Conservation (phyloP, 2,888 invertebrate species). For the Hypercompe scribonia region DNA sequence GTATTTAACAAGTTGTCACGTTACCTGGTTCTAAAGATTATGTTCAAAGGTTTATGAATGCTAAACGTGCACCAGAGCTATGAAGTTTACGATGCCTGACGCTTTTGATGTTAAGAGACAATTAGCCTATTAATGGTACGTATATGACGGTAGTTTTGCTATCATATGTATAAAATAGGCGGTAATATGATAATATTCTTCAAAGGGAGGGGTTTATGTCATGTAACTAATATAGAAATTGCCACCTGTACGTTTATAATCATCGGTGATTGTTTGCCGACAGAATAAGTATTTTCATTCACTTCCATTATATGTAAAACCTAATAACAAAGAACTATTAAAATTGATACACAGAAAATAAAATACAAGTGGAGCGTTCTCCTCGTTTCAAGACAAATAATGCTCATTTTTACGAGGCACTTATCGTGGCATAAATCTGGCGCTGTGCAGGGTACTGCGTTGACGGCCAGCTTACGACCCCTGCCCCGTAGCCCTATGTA, state of each 20-base stretch:
- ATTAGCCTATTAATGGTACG: no score
- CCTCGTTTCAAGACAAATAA: slow-evolving; percentile 28
- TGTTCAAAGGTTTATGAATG: no score
- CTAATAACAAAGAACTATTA: background rate
- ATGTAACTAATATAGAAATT: background rate
- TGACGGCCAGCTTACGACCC: slow-evolving; percentile 14
- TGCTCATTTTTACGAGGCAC: slow-evolving; percentile 43
- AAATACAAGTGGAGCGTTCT: background rate
- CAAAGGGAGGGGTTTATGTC: no score
- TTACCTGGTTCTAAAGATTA: no score
- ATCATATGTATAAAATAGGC: no score
- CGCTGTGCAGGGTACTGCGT: slow-evolving; percentile 3
- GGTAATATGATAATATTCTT: no score
- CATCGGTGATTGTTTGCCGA: background rate
- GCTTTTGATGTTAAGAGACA: no score
- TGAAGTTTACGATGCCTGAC: no score
- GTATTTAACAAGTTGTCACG: no score
- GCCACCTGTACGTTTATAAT: background rate
- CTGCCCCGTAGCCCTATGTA: slow-evolving; percentile 28
- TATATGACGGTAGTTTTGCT: no score
- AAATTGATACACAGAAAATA: background rate
- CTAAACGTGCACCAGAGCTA: no score
- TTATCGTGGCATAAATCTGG: slow-evolving; percentile 44
- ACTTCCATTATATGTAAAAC: background rate
- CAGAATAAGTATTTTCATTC: background rate